Percentiles rank a stretch among this genome's conserved stretches.
These are phyloP conservation scores for Hoplias malabaricus DNA, from an alignment of 2,113 vertebrate species.

Conservation along the genomic window DNA sequence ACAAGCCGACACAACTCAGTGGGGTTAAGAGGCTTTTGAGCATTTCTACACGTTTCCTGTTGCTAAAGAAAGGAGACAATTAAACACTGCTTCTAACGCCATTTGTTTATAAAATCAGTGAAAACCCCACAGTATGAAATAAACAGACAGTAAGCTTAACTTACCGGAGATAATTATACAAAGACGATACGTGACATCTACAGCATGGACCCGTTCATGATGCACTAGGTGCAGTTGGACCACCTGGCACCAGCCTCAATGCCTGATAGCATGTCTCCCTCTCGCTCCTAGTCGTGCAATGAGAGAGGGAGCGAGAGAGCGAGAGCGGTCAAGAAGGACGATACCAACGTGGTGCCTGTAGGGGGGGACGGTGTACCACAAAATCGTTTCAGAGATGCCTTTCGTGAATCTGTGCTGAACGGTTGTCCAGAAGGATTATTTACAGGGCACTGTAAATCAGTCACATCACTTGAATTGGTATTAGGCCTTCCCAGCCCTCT, in stretches of 20 bases:
- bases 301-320: not conserved
- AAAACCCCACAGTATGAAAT: not conserved
- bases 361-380: conserved; percentile 1
- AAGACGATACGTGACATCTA: not conserved
- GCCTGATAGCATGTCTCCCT: conserved; percentile 34
- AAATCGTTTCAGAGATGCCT: not conserved
- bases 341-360: conserved; percentile 31
- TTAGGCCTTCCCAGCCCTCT: too few relatives aligned
- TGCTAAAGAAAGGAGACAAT: not conserved
- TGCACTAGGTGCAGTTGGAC: conserved; percentile 32
- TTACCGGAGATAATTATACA: conserved; percentile 32
- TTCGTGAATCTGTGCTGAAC: not conserved
- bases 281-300: conserved; percentile 7
- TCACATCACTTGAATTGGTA: too few relatives aligned
- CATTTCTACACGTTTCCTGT: not conserved
- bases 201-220: conserved; percentile 9
- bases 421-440: not conserved
- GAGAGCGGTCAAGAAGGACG: conserved; percentile 21
- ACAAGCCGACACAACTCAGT: not conserved
- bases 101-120: not conserved
- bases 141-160: conserved; percentile 18
- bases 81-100: not conserved
- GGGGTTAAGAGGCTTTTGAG: not conserved
- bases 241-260: conserved; percentile 36
- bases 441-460: not conserved